Percentiles rank a stretch among this genome's conserved stretches.
phyloP scores from a whole-genome alignment of 2,888 invertebrate genomes.

The Thereva nobilitata region DNA sequence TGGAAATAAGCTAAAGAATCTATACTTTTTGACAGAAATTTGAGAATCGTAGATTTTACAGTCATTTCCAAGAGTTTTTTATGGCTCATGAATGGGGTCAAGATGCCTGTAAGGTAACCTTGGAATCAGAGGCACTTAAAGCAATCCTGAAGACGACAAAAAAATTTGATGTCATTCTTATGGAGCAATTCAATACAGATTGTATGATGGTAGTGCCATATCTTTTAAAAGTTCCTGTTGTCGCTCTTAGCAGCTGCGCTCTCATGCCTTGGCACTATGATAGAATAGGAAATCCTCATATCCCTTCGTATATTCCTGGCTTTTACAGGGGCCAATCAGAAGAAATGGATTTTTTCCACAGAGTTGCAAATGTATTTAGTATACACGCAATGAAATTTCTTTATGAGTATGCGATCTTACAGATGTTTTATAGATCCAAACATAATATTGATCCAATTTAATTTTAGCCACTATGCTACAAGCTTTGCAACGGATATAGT shows the following conservation, averaged over 20 bases:
- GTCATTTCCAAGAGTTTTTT: conserved; percentile 53
- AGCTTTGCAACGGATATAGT: conserved; percentile 52
- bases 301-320: conserved; percentile 64
- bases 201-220: conserved; percentile 70
- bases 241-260: conserved; percentile 63
- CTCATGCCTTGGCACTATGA: conserved; percentile 66
- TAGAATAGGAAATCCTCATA: conserved; percentile 64
- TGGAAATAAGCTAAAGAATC: too few species aligned
- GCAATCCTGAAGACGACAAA: conserved; percentile 55
- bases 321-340: conserved; percentile 60
- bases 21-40: conserved; percentile 47
- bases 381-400: conserved; percentile 48
- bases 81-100: conserved; percentile 53
- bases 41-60: conserved; percentile 51
- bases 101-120: conserved; percentile 51
- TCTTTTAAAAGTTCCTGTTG: conserved; percentile 66
- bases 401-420: conserved; percentile 48
- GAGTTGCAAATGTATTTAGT: conserved; percentile 59
- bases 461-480: conserved; percentile 40
- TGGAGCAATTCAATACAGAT: conserved; percentile 74
- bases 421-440: not conserved
- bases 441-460: too few species aligned
- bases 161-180: conserved; percentile 69
- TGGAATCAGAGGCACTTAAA: conserved; percentile 54
- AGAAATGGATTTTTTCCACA: conserved; percentile 57